Percentiles rank a stretch among this genome's conserved stretches.
These are phyloP conservation scores for Lates calcarifer DNA, from an alignment of 2,113 vertebrate genomes.

Conservation along the genomic window DNA sequence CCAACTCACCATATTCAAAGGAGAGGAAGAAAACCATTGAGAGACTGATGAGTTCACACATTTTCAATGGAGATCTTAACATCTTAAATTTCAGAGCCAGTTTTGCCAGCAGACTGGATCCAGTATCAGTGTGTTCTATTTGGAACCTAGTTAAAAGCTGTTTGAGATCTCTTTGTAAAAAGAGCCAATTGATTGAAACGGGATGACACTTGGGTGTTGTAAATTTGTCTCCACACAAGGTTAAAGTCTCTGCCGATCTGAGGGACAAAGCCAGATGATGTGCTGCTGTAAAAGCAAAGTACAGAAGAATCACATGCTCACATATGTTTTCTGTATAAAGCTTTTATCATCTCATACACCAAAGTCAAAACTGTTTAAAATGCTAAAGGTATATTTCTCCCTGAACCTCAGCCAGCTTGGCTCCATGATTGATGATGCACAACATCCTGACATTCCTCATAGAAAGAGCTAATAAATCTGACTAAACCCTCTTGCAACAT, in stretches of 20 bases:
- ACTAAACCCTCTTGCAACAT: constrained; percentile 29
- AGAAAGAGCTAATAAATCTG: constrained; percentile 64
- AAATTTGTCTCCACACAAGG: constrained; percentile 65
- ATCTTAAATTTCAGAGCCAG: constrained; percentile 71
- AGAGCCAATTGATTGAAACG: constrained; percentile 79
- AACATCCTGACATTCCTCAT: constrained; percentile 41
- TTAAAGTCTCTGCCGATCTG: constrained; percentile 60
- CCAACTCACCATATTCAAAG: constrained; percentile 54
- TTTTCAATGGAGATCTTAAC: constrained; percentile 72
- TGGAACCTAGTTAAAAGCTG: constrained; percentile 75
- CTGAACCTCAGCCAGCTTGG: constrained; percentile 27
- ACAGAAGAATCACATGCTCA: background rate
- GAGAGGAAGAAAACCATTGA: constrained; percentile 57
- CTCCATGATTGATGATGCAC: constrained; percentile 64
- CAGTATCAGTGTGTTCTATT: constrained; percentile 70
- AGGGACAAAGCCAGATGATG: constrained; percentile 28
- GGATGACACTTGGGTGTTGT: constrained; percentile 65
- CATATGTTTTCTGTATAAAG: constrained; percentile 5
- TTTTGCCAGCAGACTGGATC: constrained; percentile 69
- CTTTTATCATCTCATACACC: constrained; percentile 11
- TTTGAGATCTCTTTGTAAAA: constrained; percentile 65
- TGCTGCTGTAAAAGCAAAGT: constrained; percentile 6
- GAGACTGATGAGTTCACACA: constrained; percentile 79
- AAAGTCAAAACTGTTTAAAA: constrained; percentile 49
- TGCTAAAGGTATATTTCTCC: constrained; percentile 40